These are phyloP conservation scores for Anguilla megastoma DNA, from an alignment of 2,797 vertebrate genomes.

Conservation along the genomic window DNA sequence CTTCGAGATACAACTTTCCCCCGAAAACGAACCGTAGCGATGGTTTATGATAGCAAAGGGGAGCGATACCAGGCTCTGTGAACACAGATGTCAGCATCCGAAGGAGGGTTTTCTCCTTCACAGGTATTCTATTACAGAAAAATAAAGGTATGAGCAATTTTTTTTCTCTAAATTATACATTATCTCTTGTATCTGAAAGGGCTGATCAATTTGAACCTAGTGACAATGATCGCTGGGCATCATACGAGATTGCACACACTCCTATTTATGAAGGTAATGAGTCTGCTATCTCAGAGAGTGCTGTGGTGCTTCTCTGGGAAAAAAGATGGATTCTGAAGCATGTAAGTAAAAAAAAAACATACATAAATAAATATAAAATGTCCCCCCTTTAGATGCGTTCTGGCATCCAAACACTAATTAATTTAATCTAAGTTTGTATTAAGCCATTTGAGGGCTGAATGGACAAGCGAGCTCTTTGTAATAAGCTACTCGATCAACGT, in stretches of 20 bases:
- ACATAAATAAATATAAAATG: not conserved
- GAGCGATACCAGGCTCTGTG: not conserved
- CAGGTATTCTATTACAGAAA: not conserved
- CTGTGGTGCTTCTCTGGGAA: not conserved
- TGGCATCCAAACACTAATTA: slow-evolving; percentile 28
- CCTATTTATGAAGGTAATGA: not conserved
- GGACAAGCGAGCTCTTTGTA: slow-evolving; percentile 18
- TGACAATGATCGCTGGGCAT: not conserved
- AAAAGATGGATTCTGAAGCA: not conserved
- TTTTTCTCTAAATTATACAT: not conserved
- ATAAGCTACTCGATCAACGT: slow-evolving; percentile 26
- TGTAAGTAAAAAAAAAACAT: not conserved
- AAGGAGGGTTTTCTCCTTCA: not conserved
- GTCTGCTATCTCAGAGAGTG: not conserved
- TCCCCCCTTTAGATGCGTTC: not conserved
- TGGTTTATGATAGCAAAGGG: slow-evolving; percentile 6
- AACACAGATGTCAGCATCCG: slow-evolving; percentile 24
- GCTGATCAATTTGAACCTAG: not conserved
- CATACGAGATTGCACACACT: not conserved
- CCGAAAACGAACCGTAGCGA: not conserved
- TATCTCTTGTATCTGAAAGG: not conserved
- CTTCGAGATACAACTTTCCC: not conserved
- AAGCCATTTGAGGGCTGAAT: not conserved
- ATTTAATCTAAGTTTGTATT: slow-evolving; percentile 15
- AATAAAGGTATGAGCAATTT: not conserved